Evolutionary conservation across 2,113 vertebrate species (phyloP).

Genomic region (Mustela nigripes): DNA sequence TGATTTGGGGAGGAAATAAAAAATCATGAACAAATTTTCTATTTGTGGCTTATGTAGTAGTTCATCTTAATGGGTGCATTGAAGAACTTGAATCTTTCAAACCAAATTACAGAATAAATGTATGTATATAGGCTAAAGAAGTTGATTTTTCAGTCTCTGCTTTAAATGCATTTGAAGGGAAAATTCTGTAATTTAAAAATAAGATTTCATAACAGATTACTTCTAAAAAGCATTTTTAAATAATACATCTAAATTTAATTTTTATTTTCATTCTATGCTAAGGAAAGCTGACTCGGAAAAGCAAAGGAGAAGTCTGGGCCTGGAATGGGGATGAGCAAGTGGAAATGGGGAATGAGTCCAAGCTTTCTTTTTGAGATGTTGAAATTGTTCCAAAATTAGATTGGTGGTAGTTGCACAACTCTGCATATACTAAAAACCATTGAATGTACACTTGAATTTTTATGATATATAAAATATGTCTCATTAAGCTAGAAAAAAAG

Average conservation of each 20-base stretch:
- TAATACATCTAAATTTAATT: neutral
- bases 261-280: neutral
- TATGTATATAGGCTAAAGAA: neutral
- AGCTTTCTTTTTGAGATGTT: neutral
- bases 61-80: neutral
- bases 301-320: neutral
- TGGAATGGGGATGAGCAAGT: neutral
- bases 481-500: neutral
- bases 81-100: conserved; percentile 11
- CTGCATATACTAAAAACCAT: neutral
- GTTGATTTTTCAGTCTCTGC: conserved; percentile 19
- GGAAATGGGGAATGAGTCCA: neutral
- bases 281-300: neutral
- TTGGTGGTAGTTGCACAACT: neutral
- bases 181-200: conserved; percentile 12
- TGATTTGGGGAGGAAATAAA: neutral
- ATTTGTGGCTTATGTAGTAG: neutral
- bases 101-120: conserved; percentile 25
- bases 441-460: neutral
- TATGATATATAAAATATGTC: neutral
- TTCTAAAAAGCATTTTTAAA: conserved; percentile 24
- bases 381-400: neutral
- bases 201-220: neutral
- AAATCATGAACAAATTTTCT: conserved; percentile 1
- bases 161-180: neutral